phyloP scores from a whole-genome alignment of 2,797 vertebrate genomes.

The Acanthurus leucopareius region DNA sequence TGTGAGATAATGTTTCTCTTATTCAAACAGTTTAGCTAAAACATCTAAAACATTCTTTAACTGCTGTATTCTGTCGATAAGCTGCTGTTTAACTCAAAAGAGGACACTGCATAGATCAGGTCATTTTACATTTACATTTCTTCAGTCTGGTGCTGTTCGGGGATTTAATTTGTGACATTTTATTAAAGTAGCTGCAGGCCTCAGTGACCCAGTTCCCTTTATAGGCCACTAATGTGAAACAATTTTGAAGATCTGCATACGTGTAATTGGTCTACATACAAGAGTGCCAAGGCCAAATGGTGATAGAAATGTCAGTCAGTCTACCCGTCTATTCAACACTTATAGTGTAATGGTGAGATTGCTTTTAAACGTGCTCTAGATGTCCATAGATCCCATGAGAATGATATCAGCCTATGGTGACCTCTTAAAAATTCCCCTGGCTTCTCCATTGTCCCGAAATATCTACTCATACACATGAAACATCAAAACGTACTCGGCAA shows the following conservation, averaged over 20 bases:
- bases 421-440: neutral
- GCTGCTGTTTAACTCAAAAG: neutral
- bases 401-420: neutral
- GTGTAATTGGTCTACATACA: slow-evolving; percentile 35
- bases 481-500: neutral
- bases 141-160: slow-evolving; percentile 47
- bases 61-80: neutral
- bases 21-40: neutral
- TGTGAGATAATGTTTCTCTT: neutral
- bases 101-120: neutral
- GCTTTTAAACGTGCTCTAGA: neutral
- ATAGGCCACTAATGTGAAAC: slow-evolving; percentile 58
- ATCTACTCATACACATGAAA: neutral
- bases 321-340: neutral
- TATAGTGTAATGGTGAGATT: neutral
- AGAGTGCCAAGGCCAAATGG: slow-evolving; percentile 24
- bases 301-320: slow-evolving; percentile 17
- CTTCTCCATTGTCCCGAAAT: slow-evolving; percentile 8
- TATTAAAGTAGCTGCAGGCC: slow-evolving; percentile 59
- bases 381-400: neutral
- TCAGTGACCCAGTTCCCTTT: slow-evolving; percentile 63
- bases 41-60: neutral
- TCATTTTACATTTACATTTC: slow-evolving; percentile 28
- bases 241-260: slow-evolving; percentile 44
- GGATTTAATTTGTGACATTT: slow-evolving; percentile 56